Conservation (phyloP, 2,888 invertebrate species). For the Kuschelorhynchus macadamiae region DNA sequence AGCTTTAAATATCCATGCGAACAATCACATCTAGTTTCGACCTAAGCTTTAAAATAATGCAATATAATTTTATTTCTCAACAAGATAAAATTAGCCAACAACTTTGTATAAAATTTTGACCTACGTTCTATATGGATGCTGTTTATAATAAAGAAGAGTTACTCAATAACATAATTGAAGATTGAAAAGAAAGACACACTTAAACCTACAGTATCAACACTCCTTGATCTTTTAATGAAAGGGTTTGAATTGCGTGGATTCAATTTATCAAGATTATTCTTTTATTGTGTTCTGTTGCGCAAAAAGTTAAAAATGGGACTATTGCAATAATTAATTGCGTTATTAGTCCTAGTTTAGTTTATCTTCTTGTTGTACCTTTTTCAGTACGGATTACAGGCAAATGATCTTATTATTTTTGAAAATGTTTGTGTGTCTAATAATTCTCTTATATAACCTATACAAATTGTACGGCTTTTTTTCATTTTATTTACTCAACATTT, state of each 20-base stretch:
- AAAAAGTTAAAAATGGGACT: background rate
- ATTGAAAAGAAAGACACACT: slow-evolving; percentile 14
- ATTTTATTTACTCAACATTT: too few relatives aligned
- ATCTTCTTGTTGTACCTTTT: too few relatives aligned
- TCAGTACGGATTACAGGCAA: too few relatives aligned
- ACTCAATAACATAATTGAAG: slow-evolving; percentile 18
- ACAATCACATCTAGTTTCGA: too few relatives aligned
- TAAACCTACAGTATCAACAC: slow-evolving; percentile 25
- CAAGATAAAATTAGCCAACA: background rate
- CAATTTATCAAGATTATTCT: slow-evolving; percentile 13
- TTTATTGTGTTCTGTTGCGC: background rate
- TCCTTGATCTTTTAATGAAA: slow-evolving; percentile 26
- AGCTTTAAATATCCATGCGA: too few relatives aligned
- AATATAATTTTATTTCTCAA: too few relatives aligned
- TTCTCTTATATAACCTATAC: too few relatives aligned
- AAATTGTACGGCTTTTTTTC: too few relatives aligned
- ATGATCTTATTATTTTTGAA: too few relatives aligned
- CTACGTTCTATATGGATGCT: background rate
- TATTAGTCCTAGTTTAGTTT: too few relatives aligned
- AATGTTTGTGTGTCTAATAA: too few relatives aligned
- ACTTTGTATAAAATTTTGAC: background rate
- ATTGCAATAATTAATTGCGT: background rate
- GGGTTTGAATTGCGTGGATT: slow-evolving; percentile 18
- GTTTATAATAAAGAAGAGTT: slow-evolving; percentile 14
- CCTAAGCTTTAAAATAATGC: too few relatives aligned